Conservation (phyloP, 1,140 invertebrate species). For the Drosophila punjabiensis region DNA sequence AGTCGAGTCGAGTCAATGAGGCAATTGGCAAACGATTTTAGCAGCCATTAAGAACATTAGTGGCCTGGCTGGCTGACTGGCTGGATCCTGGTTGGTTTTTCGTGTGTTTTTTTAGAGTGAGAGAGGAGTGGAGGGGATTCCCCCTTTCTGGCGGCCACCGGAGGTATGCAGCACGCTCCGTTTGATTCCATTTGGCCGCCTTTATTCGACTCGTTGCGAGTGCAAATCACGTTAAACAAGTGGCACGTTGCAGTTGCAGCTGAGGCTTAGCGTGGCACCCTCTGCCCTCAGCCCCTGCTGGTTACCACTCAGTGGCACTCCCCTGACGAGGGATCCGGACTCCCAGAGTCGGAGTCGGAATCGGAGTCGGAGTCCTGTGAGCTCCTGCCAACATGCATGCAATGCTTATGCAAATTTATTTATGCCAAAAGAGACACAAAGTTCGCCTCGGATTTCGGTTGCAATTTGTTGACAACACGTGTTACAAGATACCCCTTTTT, state of each 20-base stretch:
- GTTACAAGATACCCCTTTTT: conserved; percentile 49
- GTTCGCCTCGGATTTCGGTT: conserved; percentile 72
- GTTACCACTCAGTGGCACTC: conserved; percentile 9
- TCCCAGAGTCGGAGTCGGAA: background rate
- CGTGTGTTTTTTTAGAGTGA: background rate
- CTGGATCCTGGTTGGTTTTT: background rate
- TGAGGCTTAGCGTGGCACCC: conserved; percentile 24
- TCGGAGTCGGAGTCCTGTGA: background rate
- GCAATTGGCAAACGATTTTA: conserved; percentile 78
- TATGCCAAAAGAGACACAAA: conserved; percentile 77
- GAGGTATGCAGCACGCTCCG: conserved; percentile 45
- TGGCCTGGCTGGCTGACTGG: conserved; percentile 37
- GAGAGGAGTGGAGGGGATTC: background rate
- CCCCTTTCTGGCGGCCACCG: background rate
- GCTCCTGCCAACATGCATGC: conserved; percentile 52
- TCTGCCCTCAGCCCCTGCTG: background rate
- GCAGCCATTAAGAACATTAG: conserved; percentile 77
- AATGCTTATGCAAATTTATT: conserved; percentile 81
- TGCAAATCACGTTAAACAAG: conserved; percentile 75
- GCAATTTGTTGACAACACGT: conserved; percentile 80
- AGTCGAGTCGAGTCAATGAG: conserved; percentile 70
- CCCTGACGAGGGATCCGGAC: conserved; percentile 20
- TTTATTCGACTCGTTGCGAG: conserved; percentile 65
- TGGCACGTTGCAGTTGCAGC: conserved; percentile 51
- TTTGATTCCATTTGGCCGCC: conserved; percentile 46